phyloP scores from a whole-genome alignment of 2,888 invertebrate genomes.

The Plebejus argus region DNA sequence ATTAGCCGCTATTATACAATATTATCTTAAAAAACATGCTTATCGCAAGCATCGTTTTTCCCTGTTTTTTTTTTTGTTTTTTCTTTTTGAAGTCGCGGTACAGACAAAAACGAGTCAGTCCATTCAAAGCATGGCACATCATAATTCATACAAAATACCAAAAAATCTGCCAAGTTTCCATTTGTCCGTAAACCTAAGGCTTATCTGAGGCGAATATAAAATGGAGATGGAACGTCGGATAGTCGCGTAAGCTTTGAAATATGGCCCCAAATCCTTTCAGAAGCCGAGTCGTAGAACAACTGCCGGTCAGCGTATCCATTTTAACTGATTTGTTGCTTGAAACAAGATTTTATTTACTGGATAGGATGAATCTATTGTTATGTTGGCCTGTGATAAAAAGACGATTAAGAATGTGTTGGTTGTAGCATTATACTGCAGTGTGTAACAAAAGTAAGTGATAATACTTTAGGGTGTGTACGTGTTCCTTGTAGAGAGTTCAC shows the following conservation, averaged over 20 bases:
- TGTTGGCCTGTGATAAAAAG: not conserved
- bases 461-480: no score
- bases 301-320: slow-evolving; percentile 3
- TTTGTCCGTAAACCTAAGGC: slow-evolving; percentile 60
- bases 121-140: not conserved
- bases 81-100: not conserved
- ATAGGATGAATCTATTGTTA: not conserved
- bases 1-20: no score
- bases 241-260: slow-evolving; percentile 64
- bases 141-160: not conserved
- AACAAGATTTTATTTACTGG: not conserved
- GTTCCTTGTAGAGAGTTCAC: no score
- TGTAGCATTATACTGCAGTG: no score
- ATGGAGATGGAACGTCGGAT: slow-evolving; percentile 70
- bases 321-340: slow-evolving; percentile 16
- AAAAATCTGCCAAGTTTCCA: slow-evolving; percentile 42
- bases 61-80: not conserved
- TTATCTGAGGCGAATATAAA: slow-evolving; percentile 67
- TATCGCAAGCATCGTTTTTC: not conserved
- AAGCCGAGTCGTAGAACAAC: slow-evolving; percentile 24
- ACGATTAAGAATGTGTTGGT: no score
- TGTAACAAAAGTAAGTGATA: no score
- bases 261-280: slow-evolving; percentile 47
- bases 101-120: not conserved
- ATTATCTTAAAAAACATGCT: no score